phyloP scores from a whole-genome alignment of 2,113 vertebrate genomes.

The Seriola rivoliana region DNA sequence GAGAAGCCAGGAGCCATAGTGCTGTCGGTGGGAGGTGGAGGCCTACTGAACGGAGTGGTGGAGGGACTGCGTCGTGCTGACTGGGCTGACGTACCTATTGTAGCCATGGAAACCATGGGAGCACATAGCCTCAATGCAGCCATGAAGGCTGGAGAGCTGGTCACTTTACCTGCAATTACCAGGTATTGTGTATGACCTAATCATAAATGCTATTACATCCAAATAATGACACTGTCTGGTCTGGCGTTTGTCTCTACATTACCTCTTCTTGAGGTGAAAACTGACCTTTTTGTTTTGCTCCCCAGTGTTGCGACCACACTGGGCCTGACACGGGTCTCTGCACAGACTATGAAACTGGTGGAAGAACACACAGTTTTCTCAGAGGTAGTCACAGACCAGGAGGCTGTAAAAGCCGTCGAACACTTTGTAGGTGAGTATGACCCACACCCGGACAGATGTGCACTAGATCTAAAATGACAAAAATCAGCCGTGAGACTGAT shows the following conservation, averaged over 20 bases:
- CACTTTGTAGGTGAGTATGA: slow-evolving; percentile 89
- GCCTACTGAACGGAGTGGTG: slow-evolving; percentile 89
- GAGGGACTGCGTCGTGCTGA: slow-evolving; percentile 87
- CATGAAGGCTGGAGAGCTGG: slow-evolving; percentile 83
- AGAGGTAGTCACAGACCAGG: slow-evolving; percentile 88
- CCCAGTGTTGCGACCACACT: slow-evolving; percentile 90
- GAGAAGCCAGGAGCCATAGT: slow-evolving; percentile 88
- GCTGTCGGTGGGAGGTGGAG: slow-evolving; percentile 92
- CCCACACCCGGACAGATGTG: not conserved
- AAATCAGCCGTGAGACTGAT: not conserved
- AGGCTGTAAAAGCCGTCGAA: slow-evolving; percentile 88
- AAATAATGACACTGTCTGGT: not conserved
- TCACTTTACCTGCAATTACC: slow-evolving; percentile 90
- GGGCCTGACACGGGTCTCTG: slow-evolving; percentile 87
- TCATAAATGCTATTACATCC: not conserved
- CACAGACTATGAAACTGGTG: slow-evolving; percentile 86
- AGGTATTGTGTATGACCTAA: slow-evolving; percentile 81
- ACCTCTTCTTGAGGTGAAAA: not conserved
- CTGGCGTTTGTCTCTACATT: not conserved
- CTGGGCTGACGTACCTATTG: slow-evolving; percentile 89
- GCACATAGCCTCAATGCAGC: slow-evolving; percentile 90
- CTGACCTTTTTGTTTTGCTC: not conserved
- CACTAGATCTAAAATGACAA: not conserved
- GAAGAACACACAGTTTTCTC: slow-evolving; percentile 85
- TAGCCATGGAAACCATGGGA: slow-evolving; percentile 92